phyloP scores from a whole-genome alignment of 64 coral and sea anemone genomes.

The Pocillopora damicornis region DNA sequence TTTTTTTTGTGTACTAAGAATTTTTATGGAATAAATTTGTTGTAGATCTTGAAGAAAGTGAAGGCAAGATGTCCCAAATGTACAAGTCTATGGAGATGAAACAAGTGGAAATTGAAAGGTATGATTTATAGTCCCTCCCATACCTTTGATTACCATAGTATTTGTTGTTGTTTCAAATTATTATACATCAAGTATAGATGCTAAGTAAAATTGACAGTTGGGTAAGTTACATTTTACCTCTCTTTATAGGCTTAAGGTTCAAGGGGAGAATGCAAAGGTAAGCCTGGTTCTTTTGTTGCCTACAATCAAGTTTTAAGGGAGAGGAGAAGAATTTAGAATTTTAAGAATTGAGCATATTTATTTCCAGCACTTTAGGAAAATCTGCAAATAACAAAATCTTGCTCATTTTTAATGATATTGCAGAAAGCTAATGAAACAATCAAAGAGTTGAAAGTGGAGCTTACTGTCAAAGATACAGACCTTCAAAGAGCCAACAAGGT shows the following conservation, averaged over 20 bases:
- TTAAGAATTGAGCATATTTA: background rate
- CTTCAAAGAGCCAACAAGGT: conserved; percentile 55
- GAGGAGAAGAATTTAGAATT: too few relatives aligned
- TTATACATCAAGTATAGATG: too few relatives aligned
- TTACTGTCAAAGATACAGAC: conserved; percentile 46
- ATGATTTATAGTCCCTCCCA: background rate
- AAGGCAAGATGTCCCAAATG: conserved; percentile 73
- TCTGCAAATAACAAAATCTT: background rate
- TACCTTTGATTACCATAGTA: background rate
- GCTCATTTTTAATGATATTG: background rate
- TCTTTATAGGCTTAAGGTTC: conserved; percentile 45
- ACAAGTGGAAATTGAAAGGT: conserved; percentile 89
- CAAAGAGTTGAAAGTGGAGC: conserved; percentile 46
- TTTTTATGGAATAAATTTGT: background rate
- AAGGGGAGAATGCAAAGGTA: conserved; percentile 66
- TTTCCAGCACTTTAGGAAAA: background rate
- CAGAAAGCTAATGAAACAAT: conserved; percentile 48
- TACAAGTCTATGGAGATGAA: conserved; percentile 86
- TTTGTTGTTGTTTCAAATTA: background rate
- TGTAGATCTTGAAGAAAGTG: conserved; percentile 83
- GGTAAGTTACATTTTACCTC: background rate
- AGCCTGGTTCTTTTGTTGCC: background rate
- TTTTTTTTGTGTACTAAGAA: background rate
- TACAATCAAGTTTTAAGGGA: background rate
- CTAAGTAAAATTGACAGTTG: too few relatives aligned